These are phyloP conservation scores for Megathymus violae DNA, from an alignment of 1,140 invertebrate species.

Conservation along the genomic window DNA sequence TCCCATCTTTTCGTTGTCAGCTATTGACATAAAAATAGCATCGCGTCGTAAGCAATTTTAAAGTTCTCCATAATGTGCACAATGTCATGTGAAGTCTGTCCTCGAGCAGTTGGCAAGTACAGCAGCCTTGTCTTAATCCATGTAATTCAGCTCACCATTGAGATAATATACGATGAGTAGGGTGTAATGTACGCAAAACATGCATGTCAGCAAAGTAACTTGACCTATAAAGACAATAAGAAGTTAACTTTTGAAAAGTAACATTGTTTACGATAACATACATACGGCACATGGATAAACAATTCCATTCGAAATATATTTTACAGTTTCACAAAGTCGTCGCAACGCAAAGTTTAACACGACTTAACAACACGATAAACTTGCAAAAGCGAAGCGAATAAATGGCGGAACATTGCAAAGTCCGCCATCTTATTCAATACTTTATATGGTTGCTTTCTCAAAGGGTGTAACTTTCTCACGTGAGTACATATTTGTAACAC, in stretches of 20 bases:
- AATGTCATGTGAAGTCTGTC: too few relatives aligned
- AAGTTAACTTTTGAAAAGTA: neutral
- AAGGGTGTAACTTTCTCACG: conserved; percentile 40
- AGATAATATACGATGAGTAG: too few relatives aligned
- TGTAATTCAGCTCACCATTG: too few relatives aligned
- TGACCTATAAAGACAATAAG: neutral
- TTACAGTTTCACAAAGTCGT: conserved; percentile 19
- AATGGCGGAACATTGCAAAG: conserved; percentile 38
- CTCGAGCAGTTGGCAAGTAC: too few relatives aligned
- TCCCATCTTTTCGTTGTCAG: too few relatives aligned
- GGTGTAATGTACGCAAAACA: neutral
- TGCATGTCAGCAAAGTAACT: neutral
- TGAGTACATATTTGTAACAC: conserved; percentile 42
- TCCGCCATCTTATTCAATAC: conserved; percentile 46
- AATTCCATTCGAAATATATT: neutral
- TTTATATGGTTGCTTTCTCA: conserved; percentile 38
- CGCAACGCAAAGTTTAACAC: conserved; percentile 28
- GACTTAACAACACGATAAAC: conserved; percentile 36
- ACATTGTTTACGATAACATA: neutral
- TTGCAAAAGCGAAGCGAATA: conserved; percentile 33
- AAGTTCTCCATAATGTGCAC: too few relatives aligned
- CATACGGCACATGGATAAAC: conserved; percentile 13
- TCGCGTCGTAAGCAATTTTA: too few relatives aligned
- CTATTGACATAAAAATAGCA: too few relatives aligned
- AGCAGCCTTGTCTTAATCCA: too few relatives aligned